Evolutionary conservation across 53 echinoderm and acorn worm genomes (phyloP), one percentile per base, ranked within the genome.

Genomic region (Apostichopus leukothele): DNA sequence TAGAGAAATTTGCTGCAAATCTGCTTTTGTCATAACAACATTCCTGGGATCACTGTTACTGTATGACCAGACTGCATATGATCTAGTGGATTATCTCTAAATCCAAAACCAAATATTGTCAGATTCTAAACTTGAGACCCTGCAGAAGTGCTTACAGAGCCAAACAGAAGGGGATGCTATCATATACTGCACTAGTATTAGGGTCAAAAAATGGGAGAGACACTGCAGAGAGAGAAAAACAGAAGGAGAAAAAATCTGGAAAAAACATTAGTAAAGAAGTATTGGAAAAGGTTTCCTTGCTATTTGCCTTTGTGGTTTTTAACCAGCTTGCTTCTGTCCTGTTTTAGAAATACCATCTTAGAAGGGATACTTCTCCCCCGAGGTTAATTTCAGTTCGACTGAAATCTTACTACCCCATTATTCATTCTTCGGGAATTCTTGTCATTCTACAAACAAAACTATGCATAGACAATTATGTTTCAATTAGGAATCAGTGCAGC

Each of bases 91-190:
- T 81, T 81, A 81, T 22, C 5, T 21, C 13, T 25, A 81, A 81
- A 81, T 81, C 81, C 81, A 81, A 81, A 81, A 59, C 81, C 60
- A 81, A 81, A 81, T 81, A 81, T 59, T 81, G 55, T 59, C 71
- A 16, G 71, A 71, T 71, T 71, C 71, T 71, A 71, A 71, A 71
- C 71, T 71, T 71, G 71, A 71, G 71, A 71, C 71, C 71, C 71
- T 71, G 71, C 71, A 71, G 71, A 71, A 71, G 20, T 16, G 71
- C 71, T 71, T 71, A 71, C 71, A 3, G 71, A 71, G 71, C 18
- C 71, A n/a, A 16, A 71, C 71, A 71, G 71, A 71, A 71, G 18
- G 71, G 71, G 71, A 71, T 71, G 18, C 20, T 18, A 71, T 71
- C 71, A 71, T 19, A 39, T 39, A 71, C 71, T 71, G 18, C 13